phyloP scores from a whole-genome alignment of 2,888 invertebrate genomes.

The Apodemia mormo region DNA sequence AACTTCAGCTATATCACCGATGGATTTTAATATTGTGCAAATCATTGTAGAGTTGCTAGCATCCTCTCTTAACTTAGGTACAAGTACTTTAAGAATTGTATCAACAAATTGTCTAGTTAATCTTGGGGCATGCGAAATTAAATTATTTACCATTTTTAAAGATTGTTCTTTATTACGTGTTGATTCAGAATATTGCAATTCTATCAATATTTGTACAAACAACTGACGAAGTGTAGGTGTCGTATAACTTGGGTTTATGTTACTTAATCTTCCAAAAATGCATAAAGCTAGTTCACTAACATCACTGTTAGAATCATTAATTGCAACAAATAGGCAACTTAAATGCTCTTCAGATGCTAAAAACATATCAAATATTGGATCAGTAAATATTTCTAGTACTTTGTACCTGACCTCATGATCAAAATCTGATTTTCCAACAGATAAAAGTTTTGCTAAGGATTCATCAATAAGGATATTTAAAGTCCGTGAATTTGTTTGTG shows the following conservation, averaged over 20 bases:
- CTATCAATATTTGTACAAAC: slow-evolving; percentile 94
- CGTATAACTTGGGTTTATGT: slow-evolving; percentile 98
- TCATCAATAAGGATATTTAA: slow-evolving; percentile 94
- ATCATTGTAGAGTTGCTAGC: slow-evolving; percentile 96
- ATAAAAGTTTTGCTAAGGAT: slow-evolving; percentile 93
- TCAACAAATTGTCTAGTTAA: slow-evolving; percentile 97
- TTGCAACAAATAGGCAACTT: slow-evolving; percentile 94
- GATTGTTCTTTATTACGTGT: slow-evolving; percentile 98
- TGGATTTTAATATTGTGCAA: slow-evolving; percentile 93
- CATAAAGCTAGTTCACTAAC: slow-evolving; percentile 96
- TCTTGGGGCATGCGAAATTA: slow-evolving; percentile 96
- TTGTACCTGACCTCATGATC: slow-evolving; percentile 96
- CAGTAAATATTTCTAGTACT: slow-evolving; percentile 94
- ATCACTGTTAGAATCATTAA: slow-evolving; percentile 98
- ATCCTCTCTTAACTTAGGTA: slow-evolving; percentile 94
- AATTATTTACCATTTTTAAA: slow-evolving; percentile 95
- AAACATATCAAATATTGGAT: slow-evolving; percentile 94
- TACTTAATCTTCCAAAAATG: slow-evolving; percentile 94
- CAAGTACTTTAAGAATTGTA: slow-evolving; percentile 93
- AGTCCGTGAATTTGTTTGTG: slow-evolving; percentile 88
- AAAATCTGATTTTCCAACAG: slow-evolving; percentile 97
- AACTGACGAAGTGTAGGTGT: slow-evolving; percentile 96
- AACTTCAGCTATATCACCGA: slow-evolving; percentile 97
- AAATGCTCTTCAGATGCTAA: slow-evolving; percentile 97
- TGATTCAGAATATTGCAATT: slow-evolving; percentile 96